phyloP scores from a whole-genome alignment of 2,888 invertebrate genomes.

The Andrena bucephala region DNA sequence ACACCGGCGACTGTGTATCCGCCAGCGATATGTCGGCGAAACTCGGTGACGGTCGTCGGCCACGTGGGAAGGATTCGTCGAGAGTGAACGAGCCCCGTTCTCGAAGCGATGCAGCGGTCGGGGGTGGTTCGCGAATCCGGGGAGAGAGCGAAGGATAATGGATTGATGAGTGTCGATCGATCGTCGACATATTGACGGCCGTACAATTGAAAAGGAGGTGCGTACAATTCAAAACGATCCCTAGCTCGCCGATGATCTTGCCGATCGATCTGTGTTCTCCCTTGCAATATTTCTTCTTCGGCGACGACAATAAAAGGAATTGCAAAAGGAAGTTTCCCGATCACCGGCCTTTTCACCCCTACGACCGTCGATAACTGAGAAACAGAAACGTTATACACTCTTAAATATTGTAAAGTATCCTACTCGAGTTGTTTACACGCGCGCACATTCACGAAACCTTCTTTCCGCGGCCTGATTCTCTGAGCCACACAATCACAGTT shows the following conservation, averaged over 20 bases:
- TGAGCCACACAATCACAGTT: constrained; percentile 62
- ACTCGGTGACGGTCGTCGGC: constrained; percentile 17
- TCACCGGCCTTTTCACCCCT: constrained; percentile 63
- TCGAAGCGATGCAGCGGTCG: neutral
- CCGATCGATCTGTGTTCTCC: constrained; percentile 46
- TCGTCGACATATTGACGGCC: constrained; percentile 56
- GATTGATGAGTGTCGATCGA: constrained; percentile 27
- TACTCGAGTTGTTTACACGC: constrained; percentile 47
- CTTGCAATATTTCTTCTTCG: constrained; percentile 43
- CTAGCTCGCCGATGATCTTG: constrained; percentile 34
- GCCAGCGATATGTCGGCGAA: neutral
- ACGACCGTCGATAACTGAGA: constrained; percentile 59
- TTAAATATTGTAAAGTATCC: constrained; percentile 55
- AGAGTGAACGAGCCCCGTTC: neutral
- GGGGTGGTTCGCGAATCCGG: neutral
- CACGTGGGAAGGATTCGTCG: constrained; percentile 18
- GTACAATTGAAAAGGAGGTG: constrained; percentile 61
- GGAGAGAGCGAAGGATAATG: neutral
- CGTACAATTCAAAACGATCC: constrained; percentile 34
- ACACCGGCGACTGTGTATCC: constrained; percentile 15
- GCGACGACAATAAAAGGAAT: constrained; percentile 58
- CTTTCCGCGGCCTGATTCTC: constrained; percentile 66
- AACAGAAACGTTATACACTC: constrained; percentile 17
- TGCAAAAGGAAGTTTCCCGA: constrained; percentile 50
- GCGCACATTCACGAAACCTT: constrained; percentile 69